phyloP scores from a whole-genome alignment of 2,113 vertebrate genomes.

The Boulengeromyrus knoepffleri region DNA sequence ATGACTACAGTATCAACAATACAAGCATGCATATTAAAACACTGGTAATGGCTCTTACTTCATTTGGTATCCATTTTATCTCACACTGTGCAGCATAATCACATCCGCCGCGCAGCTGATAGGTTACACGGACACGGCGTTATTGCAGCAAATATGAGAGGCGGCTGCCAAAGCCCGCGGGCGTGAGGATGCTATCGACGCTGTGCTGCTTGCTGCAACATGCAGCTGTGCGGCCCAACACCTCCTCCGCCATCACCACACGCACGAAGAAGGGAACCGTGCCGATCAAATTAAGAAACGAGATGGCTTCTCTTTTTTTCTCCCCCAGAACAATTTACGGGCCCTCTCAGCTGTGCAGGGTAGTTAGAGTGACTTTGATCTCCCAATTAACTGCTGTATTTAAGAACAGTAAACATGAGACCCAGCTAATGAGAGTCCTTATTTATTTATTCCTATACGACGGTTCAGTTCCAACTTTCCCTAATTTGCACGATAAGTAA shows the following conservation, averaged over 20 bases:
- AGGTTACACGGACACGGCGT: neutral
- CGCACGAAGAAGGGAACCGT: neutral
- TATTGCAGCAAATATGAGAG: neutral
- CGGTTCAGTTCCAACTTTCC: constrained; percentile 30
- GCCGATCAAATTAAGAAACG: constrained; percentile 10
- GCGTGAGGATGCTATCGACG: neutral
- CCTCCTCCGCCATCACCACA: neutral
- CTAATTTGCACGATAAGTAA: constrained; percentile 55
- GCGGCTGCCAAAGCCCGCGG: neutral
- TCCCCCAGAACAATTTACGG: constrained; percentile 25
- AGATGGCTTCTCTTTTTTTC: constrained; percentile 10
- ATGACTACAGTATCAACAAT: neutral
- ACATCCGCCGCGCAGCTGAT: neutral
- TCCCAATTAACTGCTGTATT: constrained; percentile 53
- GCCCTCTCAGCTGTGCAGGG: constrained; percentile 37
- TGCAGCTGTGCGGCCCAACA: neutral
- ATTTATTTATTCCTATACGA: constrained; percentile 32
- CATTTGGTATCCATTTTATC: neutral
- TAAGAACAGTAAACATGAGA: constrained; percentile 56
- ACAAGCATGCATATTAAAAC: neutral
- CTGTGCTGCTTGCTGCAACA: neutral
- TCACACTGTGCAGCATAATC: neutral
- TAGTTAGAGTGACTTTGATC: constrained; percentile 40
- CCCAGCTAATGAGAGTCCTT: constrained; percentile 51
- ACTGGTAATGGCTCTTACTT: neutral